Evolutionary conservation across 2,113 vertebrate genomes (phyloP).

Genomic region (Phyllostomus hastatus): DNA sequence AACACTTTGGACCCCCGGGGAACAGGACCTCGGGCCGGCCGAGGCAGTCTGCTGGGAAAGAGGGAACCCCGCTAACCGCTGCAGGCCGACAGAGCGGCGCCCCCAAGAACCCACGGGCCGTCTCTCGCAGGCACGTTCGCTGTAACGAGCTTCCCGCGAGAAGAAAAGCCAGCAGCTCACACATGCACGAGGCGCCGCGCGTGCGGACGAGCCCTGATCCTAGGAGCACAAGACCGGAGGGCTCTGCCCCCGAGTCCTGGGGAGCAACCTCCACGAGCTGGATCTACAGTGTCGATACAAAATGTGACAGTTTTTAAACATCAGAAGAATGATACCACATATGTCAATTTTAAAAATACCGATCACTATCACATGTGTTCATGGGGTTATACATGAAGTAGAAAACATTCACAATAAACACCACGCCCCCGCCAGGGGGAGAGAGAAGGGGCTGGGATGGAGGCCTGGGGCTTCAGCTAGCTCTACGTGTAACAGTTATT

Average conservation of each 20-base stretch:
- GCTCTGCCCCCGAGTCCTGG: accelerated
- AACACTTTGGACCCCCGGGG: neutral
- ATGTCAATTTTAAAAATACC: neutral
- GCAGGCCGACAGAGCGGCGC: neutral
- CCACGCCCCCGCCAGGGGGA: neutral
- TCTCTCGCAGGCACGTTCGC: neutral
- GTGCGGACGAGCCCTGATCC: neutral
- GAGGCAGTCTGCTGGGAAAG: accelerated
- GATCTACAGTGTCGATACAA: neutral
- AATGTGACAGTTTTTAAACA: neutral
- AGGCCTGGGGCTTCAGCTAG: neutral
- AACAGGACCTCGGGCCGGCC: neutral
- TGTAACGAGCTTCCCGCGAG: neutral
- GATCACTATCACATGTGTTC: neutral
- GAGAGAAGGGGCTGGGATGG: neutral
- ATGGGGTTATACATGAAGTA: neutral
- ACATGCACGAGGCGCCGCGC: accelerated
- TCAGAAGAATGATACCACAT: neutral
- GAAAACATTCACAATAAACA: neutral
- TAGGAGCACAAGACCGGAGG: neutral
- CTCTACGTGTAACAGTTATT: neutral
- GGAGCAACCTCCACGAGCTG: neutral
- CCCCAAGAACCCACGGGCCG: neutral
- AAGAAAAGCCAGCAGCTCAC: neutral
- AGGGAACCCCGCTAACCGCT: neutral